Conservation (phyloP, 2,797 vertebrate species). For the Parauchenoglanis ngamensis region DNA sequence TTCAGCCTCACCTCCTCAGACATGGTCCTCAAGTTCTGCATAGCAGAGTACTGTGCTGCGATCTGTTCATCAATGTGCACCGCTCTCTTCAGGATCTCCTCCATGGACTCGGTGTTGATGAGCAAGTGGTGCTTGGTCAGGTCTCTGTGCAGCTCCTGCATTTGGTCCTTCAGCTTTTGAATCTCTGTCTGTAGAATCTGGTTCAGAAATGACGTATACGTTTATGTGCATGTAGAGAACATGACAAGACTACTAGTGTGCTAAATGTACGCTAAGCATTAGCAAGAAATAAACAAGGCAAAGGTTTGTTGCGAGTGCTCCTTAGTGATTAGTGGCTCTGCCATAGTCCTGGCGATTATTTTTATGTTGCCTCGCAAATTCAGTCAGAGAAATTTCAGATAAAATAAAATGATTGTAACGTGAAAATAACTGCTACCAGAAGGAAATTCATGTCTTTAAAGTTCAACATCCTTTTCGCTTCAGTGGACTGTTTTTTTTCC, state of each 20-base stretch:
- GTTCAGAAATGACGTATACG: background rate
- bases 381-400: background rate
- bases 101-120: slow-evolving; percentile 87
- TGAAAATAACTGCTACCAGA: background rate
- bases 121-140: slow-evolving; percentile 94
- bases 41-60: slow-evolving; percentile 74
- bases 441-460: background rate
- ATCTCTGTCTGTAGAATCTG: slow-evolving; percentile 86
- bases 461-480: background rate
- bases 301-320: background rate
- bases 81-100: slow-evolving; percentile 84
- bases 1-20: slow-evolving; percentile 85
- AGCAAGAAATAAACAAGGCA: background rate
- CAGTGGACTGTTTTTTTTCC: background rate
- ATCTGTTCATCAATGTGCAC: slow-evolving; percentile 85
- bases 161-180: slow-evolving; percentile 90
- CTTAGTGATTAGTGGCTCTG: background rate
- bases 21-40: slow-evolving; percentile 82
- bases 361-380: background rate
- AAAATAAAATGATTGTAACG: background rate
- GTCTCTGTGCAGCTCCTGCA: slow-evolving; percentile 91
- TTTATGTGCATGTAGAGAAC: background rate
- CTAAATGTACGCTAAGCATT: background rate
- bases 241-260: background rate
- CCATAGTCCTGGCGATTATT: too few relatives aligned